Percentiles rank a stretch among this genome's conserved stretches.
These are phyloP conservation scores for Campodea augens DNA, from an alignment of 1,140 invertebrate species.

Conservation along the genomic window DNA sequence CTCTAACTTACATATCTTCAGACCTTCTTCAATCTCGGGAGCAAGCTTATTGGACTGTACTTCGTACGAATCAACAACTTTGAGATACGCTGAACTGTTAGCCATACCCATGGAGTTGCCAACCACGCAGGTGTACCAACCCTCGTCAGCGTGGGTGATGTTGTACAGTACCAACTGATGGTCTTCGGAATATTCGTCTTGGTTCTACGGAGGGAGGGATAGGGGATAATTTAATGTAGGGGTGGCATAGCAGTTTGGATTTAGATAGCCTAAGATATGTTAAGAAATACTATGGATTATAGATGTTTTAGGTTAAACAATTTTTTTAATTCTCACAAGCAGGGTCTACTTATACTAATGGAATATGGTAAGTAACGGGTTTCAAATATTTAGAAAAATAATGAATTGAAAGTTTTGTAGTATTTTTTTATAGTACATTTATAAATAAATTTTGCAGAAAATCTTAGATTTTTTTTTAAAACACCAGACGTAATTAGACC, in stretches of 20 bases:
- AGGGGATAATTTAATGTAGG: slow-evolving; percentile 1
- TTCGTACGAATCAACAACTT: slow-evolving; percentile 53
- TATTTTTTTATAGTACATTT: too few relatives aligned
- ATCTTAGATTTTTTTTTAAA: too few relatives aligned
- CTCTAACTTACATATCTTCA: too few relatives aligned
- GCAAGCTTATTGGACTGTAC: slow-evolving; percentile 13
- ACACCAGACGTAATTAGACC: too few relatives aligned
- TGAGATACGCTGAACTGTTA: slow-evolving; percentile 59
- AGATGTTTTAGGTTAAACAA: not conserved
- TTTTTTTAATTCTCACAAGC: slow-evolving; percentile 3
- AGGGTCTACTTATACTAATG: slow-evolving; percentile 7
- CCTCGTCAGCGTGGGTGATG: slow-evolving; percentile 67
- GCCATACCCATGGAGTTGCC: slow-evolving; percentile 59
- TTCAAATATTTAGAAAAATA: too few relatives aligned
- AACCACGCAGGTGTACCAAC: slow-evolving; percentile 83
- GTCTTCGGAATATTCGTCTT: slow-evolving; percentile 19
- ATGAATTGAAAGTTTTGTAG: too few relatives aligned
- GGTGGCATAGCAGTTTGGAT: not conserved
- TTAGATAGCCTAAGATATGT: not conserved
- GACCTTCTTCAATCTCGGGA: too few relatives aligned
- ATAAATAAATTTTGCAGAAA: too few relatives aligned
- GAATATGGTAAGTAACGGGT: too few relatives aligned
- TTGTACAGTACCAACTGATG: slow-evolving; percentile 56
- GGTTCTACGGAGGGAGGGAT: slow-evolving; percentile 9
- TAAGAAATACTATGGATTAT: not conserved